These are phyloP conservation scores for Odontomyia ornata DNA, from an alignment of 2,888 invertebrate genomes.

Conservation along the genomic window DNA sequence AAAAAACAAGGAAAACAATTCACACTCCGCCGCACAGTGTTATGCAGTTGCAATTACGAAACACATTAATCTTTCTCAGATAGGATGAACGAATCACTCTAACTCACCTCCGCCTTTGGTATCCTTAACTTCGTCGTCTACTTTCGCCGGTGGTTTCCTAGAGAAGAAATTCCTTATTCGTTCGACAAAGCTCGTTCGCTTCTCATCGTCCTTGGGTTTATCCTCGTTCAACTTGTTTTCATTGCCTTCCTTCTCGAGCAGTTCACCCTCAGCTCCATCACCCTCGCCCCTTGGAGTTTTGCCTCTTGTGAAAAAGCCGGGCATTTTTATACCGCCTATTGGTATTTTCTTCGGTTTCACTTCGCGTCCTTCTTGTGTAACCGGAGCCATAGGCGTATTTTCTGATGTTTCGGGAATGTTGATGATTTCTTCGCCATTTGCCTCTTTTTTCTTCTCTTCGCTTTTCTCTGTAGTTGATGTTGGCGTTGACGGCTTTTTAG, in stretches of 20 bases:
- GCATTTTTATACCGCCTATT: slow-evolving; percentile 88
- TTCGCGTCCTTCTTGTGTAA: slow-evolving; percentile 74
- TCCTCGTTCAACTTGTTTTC: slow-evolving; percentile 54
- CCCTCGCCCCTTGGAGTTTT: slow-evolving; percentile 77
- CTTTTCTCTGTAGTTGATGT: not conserved
- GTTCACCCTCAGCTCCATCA: slow-evolving; percentile 65
- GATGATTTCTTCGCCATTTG: slow-evolving; percentile 45
- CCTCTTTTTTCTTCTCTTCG: slow-evolving; percentile 39
- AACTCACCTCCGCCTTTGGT: slow-evolving; percentile 58
- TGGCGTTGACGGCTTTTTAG: slow-evolving; percentile 10
- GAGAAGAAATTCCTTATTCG: slow-evolving; percentile 69
- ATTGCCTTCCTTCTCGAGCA: slow-evolving; percentile 64
- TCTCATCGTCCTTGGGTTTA: slow-evolving; percentile 56
- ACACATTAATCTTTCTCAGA: not conserved
- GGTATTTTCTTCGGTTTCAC: slow-evolving; percentile 84
- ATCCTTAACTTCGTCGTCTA: slow-evolving; percentile 55
- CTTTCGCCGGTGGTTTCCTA: slow-evolving; percentile 59
- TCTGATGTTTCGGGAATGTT: slow-evolving; percentile 38
- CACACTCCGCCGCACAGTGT: not conserved
- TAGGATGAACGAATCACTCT: slow-evolving; percentile 1
- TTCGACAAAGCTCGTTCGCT: slow-evolving; percentile 60
- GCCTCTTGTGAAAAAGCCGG: slow-evolving; percentile 82
- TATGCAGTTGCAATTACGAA: not conserved
- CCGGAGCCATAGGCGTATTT: slow-evolving; percentile 46
- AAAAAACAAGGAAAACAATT: not conserved